These are phyloP conservation scores for Eristalis pertinax DNA, from an alignment of 2,888 invertebrate species.

Conservation along the genomic window DNA sequence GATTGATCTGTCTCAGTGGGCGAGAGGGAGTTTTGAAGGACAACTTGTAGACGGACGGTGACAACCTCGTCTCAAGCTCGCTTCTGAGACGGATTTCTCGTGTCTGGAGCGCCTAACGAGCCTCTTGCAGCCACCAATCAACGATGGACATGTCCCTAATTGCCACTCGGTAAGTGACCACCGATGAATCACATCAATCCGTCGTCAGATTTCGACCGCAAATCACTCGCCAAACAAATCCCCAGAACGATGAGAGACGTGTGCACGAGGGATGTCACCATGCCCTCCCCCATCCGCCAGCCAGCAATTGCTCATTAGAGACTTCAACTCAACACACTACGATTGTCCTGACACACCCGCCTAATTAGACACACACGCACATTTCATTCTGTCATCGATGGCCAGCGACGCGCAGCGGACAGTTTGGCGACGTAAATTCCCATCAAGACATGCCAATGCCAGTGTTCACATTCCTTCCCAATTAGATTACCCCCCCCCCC, in stretches of 20 bases:
- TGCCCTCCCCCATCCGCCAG: background rate
- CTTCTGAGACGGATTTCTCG: no score
- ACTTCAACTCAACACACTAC: background rate
- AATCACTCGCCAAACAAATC: background rate
- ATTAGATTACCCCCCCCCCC: slow-evolving; percentile 65
- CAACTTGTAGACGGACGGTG: no score
- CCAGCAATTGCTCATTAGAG: slow-evolving; percentile 2
- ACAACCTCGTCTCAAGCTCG: no score
- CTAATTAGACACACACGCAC: slow-evolving; percentile 55
- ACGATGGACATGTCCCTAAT: no score
- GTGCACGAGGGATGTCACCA: background rate
- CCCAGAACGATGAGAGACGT: background rate
- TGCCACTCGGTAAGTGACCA: no score
- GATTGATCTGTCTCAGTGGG: background rate
- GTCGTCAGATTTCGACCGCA: background rate
- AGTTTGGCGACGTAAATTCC: slow-evolving; percentile 62
- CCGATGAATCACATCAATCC: background rate
- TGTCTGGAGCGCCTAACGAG: no score
- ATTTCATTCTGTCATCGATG: slow-evolving; percentile 58
- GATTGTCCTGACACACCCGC: slow-evolving; percentile 28
- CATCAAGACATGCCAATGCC: slow-evolving; percentile 44
- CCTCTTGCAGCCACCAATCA: background rate
- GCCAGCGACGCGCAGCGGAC: slow-evolving; percentile 36
- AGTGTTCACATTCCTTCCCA: slow-evolving; percentile 37
- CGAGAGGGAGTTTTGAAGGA: background rate